Base-by-base conservation (phyloP, 2,797 vertebrate species). In the Cetoscarus ocellatus region DNA sequence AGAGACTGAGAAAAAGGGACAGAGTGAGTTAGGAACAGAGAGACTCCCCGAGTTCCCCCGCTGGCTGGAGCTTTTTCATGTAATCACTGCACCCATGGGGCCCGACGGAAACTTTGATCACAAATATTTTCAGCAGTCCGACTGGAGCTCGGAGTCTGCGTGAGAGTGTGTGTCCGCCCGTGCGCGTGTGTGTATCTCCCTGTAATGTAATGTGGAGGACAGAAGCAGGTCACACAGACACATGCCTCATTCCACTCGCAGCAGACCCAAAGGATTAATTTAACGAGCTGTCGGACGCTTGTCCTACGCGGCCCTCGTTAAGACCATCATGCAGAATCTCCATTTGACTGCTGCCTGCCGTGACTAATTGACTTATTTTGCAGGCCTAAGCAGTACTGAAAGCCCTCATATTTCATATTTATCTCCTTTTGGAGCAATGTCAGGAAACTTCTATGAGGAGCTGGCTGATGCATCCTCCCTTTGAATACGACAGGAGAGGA, bases 301-400 rank as follows among this genome's bases (percentile, higher is more conserved):
- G 89, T 91, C 91, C 92, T 91, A 83, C 45, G 83, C 73, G 82
- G 90, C 87, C 91, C 92, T 93, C 78, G 88, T 93, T 94, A 94
- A 88, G 86, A 83, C 90, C 91, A 89, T 91, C 93, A 87, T 84
- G 90, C 91, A 88, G 79, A 91, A 90, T 93, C 89, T 92, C 87
- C 85, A 73, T 93, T 90, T 89, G 91, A 92, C 91, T 92, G 90
- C 90, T 65, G 90, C 86, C 87, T 90, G 91, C 91, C 87, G 88
- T 89, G 86, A 92, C 92, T 93, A 94, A 94, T 93, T 90, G 89
- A 93, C 92, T 93, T 93, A 92, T 91, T 91, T 90, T 89, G 86
- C 88, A 60, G 79, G 85, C 86, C 90, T 92, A 92, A 93, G 92
- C 86, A 90, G 84, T 85, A 85, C 83, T 89, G 91, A 91, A 89